Evolutionary conservation across 2,113 vertebrate genomes (phyloP), one percentile per base, ranked within the genome.

Genomic region (Rafetus swinhoei): DNA sequence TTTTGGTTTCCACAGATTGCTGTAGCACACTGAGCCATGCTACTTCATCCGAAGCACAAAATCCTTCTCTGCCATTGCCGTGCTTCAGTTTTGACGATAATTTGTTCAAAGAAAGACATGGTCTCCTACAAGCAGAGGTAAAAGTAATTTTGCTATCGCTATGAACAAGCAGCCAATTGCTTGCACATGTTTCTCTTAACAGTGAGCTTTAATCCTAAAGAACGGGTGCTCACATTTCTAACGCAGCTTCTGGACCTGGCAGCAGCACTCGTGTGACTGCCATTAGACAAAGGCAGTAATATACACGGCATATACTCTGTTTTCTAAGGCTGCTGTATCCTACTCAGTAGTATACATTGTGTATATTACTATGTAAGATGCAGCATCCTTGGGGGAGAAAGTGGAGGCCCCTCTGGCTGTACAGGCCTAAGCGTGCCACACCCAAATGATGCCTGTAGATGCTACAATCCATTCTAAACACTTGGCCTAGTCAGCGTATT

Each of bases 1-100:
- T 95, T 95, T 92, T 90, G 85, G 82, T 94, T 97, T 96, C 88
- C 93, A 87, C 90, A 91, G 93, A 76, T 96, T 94, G 59, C 79
- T 85, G 79, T 87, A 94, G 79, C 60, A 85, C 22, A 19, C 54
- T 86, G 0, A 0, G 53, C 91, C 74, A 27, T 74, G 88, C 92
- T 93, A 86, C 83, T 76, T 91, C 93, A 86, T 90, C 74, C 69
- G 53, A 77, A 25, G 39, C 74, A 4, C 90, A 87, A 56, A 18
- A 27, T 39, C 15, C 39, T 35, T 92, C 15, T n/a, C 19, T 95
- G 55, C 59, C 12, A 12, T 90, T 87, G 86, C 74, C 39, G 79
- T 89, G 53, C 65, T 95, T 65, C 79, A 56, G 86, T 95, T 60
- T 92, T 95, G 90, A 83, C 89, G 91, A 77, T 91, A 53, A 55